These are phyloP conservation scores for Schizothorax lantsangensis DNA, from an alignment of 2,797 vertebrate genomes.

Conservation along the genomic window DNA sequence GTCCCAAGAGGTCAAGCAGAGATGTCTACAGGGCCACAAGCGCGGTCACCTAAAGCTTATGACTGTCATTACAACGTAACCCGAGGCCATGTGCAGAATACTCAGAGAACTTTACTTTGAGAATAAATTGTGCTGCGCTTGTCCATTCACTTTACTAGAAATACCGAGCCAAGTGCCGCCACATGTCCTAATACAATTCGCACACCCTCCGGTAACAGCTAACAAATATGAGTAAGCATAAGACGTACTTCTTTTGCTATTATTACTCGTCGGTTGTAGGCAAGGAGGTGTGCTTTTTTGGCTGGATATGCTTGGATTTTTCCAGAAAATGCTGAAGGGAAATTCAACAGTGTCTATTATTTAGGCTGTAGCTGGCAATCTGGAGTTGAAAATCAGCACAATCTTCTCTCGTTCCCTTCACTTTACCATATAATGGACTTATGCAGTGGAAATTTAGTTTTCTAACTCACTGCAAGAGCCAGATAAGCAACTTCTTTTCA, in stretches of 20 bases:
- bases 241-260: conserved; percentile 1
- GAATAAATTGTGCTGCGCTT: conserved; percentile 47
- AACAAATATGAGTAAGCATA: conserved; percentile 37
- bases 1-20: conserved; percentile 63
- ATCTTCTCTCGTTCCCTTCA: conserved; percentile 26
- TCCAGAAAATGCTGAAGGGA: conserved; percentile 17
- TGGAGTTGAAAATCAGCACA: conserved; percentile 48
- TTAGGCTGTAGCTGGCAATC: conserved; percentile 31
- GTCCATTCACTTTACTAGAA: conserved; percentile 31
- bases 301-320: conserved; percentile 35
- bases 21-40: conserved; percentile 52
- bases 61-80: conserved; percentile 67
- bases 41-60: conserved; percentile 52
- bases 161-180: conserved; percentile 15
- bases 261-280: not conserved
- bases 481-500: conserved; percentile 47
- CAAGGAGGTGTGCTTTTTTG: not conserved
- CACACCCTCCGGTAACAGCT: conserved; percentile 23
- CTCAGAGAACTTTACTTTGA: conserved; percentile 52
- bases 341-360: conserved; percentile 9
- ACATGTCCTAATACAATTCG: conserved; percentile 8
- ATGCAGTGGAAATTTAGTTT: conserved; percentile 32
- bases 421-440: conserved; percentile 35
- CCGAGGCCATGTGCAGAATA: conserved; percentile 56
- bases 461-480: conserved; percentile 34